Percentiles rank a stretch among this genome's conserved stretches.
phyloP scores from a whole-genome alignment of 2,888 invertebrate species.

The Macrophya annulata region DNA sequence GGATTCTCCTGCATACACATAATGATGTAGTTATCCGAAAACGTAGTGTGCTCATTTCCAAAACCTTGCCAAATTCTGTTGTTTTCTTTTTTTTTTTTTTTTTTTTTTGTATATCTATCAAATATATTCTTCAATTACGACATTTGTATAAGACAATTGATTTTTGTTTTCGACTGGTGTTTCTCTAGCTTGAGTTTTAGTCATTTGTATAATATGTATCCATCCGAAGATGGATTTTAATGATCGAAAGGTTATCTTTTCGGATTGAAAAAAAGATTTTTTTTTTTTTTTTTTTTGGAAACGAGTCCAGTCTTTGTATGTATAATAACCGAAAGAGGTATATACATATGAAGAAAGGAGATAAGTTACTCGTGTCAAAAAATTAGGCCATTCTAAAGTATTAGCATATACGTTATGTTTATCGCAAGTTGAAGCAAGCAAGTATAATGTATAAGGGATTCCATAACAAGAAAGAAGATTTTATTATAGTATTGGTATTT shows the following conservation, averaged over 20 bases:
- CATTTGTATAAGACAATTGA: background rate
- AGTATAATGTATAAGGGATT: background rate
- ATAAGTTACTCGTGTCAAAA: background rate
- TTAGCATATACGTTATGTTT: constrained; percentile 4
- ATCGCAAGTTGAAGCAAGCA: background rate
- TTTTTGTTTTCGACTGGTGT: too few species aligned
- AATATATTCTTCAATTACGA: background rate
- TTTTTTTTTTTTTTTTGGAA: background rate
- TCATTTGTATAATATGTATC: too few species aligned
- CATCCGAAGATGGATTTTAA: too few species aligned
- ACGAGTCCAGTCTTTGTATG: background rate
- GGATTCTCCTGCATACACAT: background rate
- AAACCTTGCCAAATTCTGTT: background rate
- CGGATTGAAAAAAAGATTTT: background rate
- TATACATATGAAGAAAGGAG: background rate
- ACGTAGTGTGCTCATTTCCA: background rate
- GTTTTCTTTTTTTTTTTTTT: background rate
- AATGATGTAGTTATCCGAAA: background rate
- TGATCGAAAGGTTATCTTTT: too few species aligned
- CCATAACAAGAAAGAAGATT: background rate
- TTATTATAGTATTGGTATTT: background rate
- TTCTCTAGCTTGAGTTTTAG: too few species aligned
- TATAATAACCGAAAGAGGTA: background rate
- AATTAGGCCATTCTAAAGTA: constrained; percentile 5
- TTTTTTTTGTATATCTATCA: background rate